These are phyloP conservation scores for Globicephala melas DNA, from an alignment of 2,113 vertebrate species.

Conservation along the genomic window DNA sequence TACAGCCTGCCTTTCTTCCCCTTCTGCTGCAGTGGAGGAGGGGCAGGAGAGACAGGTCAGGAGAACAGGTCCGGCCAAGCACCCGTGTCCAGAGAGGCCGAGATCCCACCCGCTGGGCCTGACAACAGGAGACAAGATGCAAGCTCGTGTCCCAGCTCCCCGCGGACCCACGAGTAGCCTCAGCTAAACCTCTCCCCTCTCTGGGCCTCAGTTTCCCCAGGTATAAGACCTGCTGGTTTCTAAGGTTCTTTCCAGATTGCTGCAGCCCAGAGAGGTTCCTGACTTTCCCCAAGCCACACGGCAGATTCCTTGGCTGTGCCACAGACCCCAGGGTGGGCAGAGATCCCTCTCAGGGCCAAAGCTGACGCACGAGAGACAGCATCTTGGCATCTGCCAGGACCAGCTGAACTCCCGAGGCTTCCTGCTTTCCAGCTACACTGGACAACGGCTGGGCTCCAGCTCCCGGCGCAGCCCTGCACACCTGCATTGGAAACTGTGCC, in stretches of 20 bases:
- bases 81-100: not conserved
- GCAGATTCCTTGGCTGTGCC: not conserved
- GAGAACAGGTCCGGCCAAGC: not conserved
- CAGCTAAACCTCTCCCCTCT: not conserved
- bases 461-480: not conserved
- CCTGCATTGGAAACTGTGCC: not conserved
- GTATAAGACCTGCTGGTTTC: not conserved
- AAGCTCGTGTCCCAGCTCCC: rapidly evolving
- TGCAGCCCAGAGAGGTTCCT: not conserved
- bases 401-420: not conserved
- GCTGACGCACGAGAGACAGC: not conserved
- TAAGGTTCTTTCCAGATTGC: not conserved
- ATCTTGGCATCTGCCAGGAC: rapidly evolving
- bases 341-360: not conserved
- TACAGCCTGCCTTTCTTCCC: rapidly evolving
- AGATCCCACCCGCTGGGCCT: not conserved
- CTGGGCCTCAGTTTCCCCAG: not conserved
- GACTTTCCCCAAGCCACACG: not conserved
- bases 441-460: too few species aligned
- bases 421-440: not conserved
- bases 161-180: rapidly evolving
- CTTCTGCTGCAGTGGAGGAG: too few species aligned
- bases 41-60: not conserved
- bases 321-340: not conserved
- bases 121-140: not conserved